Evolutionary conservation across 2,113 vertebrate species (phyloP), one percentile per base, ranked within the genome.

Genomic region (Sceloporus undulatus): DNA sequence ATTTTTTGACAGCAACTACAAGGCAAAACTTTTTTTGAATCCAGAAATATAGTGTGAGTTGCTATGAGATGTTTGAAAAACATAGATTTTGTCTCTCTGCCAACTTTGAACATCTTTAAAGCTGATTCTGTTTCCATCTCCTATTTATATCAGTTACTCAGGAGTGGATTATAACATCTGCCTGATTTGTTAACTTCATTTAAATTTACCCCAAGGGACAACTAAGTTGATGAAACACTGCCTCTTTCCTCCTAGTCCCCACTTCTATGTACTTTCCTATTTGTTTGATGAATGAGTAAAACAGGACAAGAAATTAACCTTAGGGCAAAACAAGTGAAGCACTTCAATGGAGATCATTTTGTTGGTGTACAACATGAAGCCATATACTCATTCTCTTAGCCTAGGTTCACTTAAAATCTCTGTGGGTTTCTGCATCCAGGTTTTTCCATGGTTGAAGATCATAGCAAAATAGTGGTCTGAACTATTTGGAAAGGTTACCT

Each of bases 181-280:
- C 62, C 42, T 48, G 48, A 59, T 90, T 52, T 77, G 3, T 88
- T 84, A 73, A 87, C 88, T 91, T 88, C 56, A 52, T 11, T 87
- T 79, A 52, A 59, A 79, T 91, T 91, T 89, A 85, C 23, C 34
- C 77, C 19, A 82, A 90, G 68, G 9, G 1, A 70, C n/a, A 0
- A 5, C 9, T 87, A 75, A 84, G 56, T 73, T 77, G 10, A 14
- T 87, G 9, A 54, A 90, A 78, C 2, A 40, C 1, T 73, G 9
- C 5, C 34, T 4, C 34, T 40, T 6, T 52, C 27, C 84, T 83
- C 56, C 84, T 84, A 68, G 42, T 88, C 34, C 34, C 5, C 74
- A 54, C 76, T 85, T 19, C 48, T 1, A 23, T 54, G 82, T 89
- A 84, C 40, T 70, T 56, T 70, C 62, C 56, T 21, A 70, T 75